Evolutionary conservation across 2,797 vertebrate species (phyloP).

Genomic region (Heteromormyrus szaboi): DNA sequence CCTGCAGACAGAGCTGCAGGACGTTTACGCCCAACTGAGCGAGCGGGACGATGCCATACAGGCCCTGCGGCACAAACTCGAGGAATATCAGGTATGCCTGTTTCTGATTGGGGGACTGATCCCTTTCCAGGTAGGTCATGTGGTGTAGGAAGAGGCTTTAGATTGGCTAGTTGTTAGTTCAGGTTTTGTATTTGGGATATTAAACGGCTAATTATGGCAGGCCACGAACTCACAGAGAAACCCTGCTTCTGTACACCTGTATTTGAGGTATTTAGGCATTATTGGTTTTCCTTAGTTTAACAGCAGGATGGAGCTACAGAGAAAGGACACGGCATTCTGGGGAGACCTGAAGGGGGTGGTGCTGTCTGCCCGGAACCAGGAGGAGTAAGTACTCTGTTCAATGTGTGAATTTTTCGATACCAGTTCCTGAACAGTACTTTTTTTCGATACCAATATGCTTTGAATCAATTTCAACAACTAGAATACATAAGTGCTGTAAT

Average conservation of each 20-base stretch:
- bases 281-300: conserved; percentile 37
- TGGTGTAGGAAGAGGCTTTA: neutral
- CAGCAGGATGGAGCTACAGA: conserved; percentile 66
- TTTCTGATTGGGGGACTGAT: neutral
- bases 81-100: conserved; percentile 19
- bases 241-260: neutral
- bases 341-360: conserved; percentile 68
- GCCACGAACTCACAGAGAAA: neutral
- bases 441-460: neutral
- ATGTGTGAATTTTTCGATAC: neutral
- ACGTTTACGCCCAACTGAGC: conserved; percentile 37
- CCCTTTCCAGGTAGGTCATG: neutral
- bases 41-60: conserved; percentile 53
- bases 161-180: neutral
- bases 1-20: conserved; percentile 65
- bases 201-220: neutral
- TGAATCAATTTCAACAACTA: neutral
- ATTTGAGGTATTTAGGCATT: neutral
- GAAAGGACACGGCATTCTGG: conserved; percentile 66
- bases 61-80: conserved; percentile 39
- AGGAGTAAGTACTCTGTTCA: conserved; percentile 61
- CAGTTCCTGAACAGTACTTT: neutral
- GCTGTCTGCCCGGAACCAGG: conserved; percentile 54
- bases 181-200: too few relatives aligned
- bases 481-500: neutral